Evolutionary conservation across 37 sponge, comb jelly and placozoan species (phyloP).

Genomic region (Hexactinellida sp.): DNA sequence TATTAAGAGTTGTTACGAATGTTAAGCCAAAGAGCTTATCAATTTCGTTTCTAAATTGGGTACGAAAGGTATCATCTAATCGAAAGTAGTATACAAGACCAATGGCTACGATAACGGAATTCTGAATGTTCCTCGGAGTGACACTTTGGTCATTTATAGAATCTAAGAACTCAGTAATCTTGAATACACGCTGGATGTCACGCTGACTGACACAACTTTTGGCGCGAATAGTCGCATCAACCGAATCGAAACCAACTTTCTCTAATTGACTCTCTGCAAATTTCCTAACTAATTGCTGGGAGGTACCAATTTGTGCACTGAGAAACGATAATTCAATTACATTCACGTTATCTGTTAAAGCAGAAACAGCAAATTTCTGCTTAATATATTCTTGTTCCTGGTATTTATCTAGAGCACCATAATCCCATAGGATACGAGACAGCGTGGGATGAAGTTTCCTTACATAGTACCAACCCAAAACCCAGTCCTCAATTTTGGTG

Average conservation of each 20-base stretch:
- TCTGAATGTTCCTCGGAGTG: not conserved
- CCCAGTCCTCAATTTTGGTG: constrained; percentile 46
- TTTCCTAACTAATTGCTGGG: constrained; percentile 54
- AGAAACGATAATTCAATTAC: constrained; percentile 17
- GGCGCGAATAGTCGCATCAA: constrained; percentile 15
- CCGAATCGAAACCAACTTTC: not conserved
- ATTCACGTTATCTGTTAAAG: not conserved
- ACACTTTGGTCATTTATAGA: not conserved
- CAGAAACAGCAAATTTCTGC: not conserved
- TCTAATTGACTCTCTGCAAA: constrained; percentile 51
- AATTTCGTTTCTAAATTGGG: constrained; percentile 21
- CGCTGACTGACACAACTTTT: constrained; percentile 55
- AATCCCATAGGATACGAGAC: constrained; percentile 66
- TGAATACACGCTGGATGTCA: constrained; percentile 37
- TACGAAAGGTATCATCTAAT: constrained; percentile 35
- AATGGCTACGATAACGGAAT: constrained; percentile 51
- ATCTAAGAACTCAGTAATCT: not conserved
- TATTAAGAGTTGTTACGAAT: not conserved
- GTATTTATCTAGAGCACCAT: constrained; percentile 62
- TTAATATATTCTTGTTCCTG: constrained; percentile 78
- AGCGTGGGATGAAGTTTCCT: constrained; percentile 65
- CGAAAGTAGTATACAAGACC: constrained; percentile 82
- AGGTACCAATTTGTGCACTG: constrained; percentile 42
- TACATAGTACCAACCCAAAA: constrained; percentile 66
- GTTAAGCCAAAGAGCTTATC: constrained; percentile 17